Base-by-base conservation (phyloP, 2,888 invertebrate species). In the Sericinus montela region DNA sequence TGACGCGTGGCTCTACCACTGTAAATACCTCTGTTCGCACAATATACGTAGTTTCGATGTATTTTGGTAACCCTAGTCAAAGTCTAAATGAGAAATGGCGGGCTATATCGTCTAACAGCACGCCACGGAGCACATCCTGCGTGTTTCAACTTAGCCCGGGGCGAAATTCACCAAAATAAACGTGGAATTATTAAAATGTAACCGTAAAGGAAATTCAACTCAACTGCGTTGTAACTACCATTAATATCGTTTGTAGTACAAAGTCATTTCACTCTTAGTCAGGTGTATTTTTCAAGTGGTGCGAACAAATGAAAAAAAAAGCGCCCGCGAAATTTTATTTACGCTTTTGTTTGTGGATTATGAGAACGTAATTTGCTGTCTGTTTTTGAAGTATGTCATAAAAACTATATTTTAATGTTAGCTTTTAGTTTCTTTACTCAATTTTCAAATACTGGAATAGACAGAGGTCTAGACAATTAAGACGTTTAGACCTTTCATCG, bases 261-360 rank as follows among this genome's bases (percentile, higher is more conserved):
- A 25, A 15, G 6, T 23, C 8, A 34, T 37, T 14, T 19, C 19
- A 13, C 37, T n/a, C 37, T 46, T 9, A 45, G 37, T 38, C 28
- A 46, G 46, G 40, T 46, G 46, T 46, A 13, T 35, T 34, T 40
- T 34, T 46, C 34, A 46, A 46, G 46, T 40, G 46, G 15, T 11
- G 40, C 9, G 11, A 39, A 34, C 40, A 40, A 40, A 46, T 39
- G 39, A 39, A 39, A 46, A 38, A 38, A 38, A 25, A 32, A 15
- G n/a, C 25, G 11, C 6, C 37, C 37, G n/a, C n/a, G 13, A 35
- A 35, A 46, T 28, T 34, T 25, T 40, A 40, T 40, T 40, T 23
- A 38, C 39, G 11, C 40, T 25, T 46, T 37, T 42, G 36, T 48
- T 30, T 15, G 29, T n/a, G 28, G 16, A 28, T 35, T 19, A 29